A percentile compares a stretch with the other conserved stretches of the same genome.
Evolutionary conservation across 2,888 invertebrate species (phyloP).

Genomic region (Rhaphigaster nebulosa): DNA sequence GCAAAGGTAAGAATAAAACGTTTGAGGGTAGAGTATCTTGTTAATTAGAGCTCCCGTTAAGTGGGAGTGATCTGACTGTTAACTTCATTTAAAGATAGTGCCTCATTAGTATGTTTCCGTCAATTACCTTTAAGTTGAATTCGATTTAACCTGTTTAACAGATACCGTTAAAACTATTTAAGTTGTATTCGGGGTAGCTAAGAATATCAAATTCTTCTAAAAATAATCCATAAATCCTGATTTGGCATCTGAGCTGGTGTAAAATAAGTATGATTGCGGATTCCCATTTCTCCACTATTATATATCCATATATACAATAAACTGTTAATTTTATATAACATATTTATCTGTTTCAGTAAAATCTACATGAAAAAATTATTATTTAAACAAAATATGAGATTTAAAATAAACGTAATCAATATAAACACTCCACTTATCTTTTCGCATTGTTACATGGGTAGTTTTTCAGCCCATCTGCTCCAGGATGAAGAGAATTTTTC

Average conservation of each 20-base stretch:
- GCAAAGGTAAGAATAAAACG: neutral
- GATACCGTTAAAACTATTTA: neutral
- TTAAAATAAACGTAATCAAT: too few species aligned
- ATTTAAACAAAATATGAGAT: too few species aligned
- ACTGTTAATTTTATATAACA: too few species aligned
- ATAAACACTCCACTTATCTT: too few species aligned
- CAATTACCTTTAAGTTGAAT: neutral
- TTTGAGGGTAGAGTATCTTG: neutral
- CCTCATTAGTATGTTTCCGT: slow-evolving; percentile 12
- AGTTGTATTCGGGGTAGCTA: neutral
- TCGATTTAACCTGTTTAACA: neutral
- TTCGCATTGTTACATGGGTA: too few species aligned
- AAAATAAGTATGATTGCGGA: too few species aligned
- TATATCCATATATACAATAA: too few species aligned
- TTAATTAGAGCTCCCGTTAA: slow-evolving; percentile 2
- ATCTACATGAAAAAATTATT: too few species aligned
- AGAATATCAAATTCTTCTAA: neutral
- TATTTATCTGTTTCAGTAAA: too few species aligned
- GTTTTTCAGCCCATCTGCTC: too few species aligned
- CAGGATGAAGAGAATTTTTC: too few species aligned
- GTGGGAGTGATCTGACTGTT: neutral
- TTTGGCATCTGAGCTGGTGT: neutral
- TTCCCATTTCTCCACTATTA: too few species aligned
- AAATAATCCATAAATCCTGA: neutral
- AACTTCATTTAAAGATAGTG: neutral